Percentiles rank a stretch among this genome's conserved stretches.
These are phyloP conservation scores for Condylostylus longicornis DNA, from an alignment of 1,140 invertebrate species.

Conservation along the genomic window DNA sequence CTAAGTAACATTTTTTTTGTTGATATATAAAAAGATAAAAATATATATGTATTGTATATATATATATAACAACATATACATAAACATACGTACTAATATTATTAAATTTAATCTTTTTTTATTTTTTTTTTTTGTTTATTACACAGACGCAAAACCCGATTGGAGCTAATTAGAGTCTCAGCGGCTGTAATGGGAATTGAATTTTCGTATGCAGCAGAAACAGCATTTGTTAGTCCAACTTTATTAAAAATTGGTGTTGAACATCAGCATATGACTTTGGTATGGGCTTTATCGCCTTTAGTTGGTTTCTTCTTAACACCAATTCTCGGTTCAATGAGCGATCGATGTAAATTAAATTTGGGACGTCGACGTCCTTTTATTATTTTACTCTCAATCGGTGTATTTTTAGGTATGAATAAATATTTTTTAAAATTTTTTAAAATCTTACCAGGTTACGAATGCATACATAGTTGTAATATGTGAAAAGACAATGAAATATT, in stretches of 20 bases:
- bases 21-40: no score
- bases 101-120: background rate
- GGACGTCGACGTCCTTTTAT: slow-evolving; percentile 87
- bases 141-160: slow-evolving; percentile 57
- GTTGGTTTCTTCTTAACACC: slow-evolving; percentile 90
- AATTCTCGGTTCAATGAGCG: slow-evolving; percentile 78
- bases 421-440: no score
- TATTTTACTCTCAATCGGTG: slow-evolving; percentile 71
- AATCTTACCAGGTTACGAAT: no score
- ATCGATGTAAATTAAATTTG: slow-evolving; percentile 62
- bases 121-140: slow-evolving; percentile 1
- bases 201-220: slow-evolving; percentile 90
- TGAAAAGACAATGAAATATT: no score
- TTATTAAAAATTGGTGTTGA: slow-evolving; percentile 83
- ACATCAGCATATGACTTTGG: slow-evolving; percentile 81
- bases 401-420: slow-evolving; percentile 56
- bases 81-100: no score
- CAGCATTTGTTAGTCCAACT: slow-evolving; percentile 91
- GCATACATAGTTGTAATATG: no score
- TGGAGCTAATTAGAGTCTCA: slow-evolving; percentile 73
- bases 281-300: slow-evolving; percentile 84
- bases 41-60: no score
- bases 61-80: no score
- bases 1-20: no score
- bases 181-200: slow-evolving; percentile 94